Percentiles rank a stretch among this genome's conserved stretches.
Evolutionary conservation across 2,888 invertebrate species (phyloP).

Genomic region (Seladonia tumulorum): DNA sequence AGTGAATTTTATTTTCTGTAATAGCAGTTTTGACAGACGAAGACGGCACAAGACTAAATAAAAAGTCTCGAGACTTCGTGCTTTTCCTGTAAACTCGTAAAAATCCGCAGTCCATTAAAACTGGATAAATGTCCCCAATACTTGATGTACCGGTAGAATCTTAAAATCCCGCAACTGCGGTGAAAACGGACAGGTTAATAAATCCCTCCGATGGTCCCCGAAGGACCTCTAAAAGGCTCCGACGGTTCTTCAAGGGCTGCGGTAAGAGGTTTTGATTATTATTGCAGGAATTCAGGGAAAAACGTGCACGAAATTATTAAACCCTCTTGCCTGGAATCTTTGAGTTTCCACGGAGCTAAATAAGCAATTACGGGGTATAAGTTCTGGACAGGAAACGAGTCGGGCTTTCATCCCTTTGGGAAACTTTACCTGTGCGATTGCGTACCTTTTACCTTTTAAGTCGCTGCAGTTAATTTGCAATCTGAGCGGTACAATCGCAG

Average conservation of each 20-base stretch:
- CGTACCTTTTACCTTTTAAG: neutral
- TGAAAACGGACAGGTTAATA: slow-evolving; percentile 10
- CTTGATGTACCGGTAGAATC: neutral
- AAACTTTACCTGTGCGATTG: neutral
- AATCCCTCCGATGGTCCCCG: slow-evolving; percentile 5
- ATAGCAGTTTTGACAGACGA: neutral
- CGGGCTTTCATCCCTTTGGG: neutral
- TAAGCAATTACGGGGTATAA: neutral
- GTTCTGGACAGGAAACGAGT: neutral
- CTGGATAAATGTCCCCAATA: neutral
- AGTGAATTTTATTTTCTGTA: neutral
- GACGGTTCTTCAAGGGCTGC: slow-evolving; percentile 1
- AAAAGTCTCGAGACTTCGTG: neutral
- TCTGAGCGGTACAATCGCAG: neutral
- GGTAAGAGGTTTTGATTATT: slow-evolving; percentile 14
- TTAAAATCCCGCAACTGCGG: neutral
- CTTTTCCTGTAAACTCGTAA: neutral
- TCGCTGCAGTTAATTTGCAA: neutral
- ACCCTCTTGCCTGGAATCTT: neutral
- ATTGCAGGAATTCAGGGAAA: neutral
- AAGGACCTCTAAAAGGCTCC: slow-evolving; percentile 7
- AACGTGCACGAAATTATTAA: neutral
- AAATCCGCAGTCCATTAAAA: neutral
- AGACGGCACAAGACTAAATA: neutral
- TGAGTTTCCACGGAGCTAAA: neutral